Evolutionary conservation across 2,113 vertebrate species (phyloP).

Genomic region (Gorilla gorilla): DNA sequence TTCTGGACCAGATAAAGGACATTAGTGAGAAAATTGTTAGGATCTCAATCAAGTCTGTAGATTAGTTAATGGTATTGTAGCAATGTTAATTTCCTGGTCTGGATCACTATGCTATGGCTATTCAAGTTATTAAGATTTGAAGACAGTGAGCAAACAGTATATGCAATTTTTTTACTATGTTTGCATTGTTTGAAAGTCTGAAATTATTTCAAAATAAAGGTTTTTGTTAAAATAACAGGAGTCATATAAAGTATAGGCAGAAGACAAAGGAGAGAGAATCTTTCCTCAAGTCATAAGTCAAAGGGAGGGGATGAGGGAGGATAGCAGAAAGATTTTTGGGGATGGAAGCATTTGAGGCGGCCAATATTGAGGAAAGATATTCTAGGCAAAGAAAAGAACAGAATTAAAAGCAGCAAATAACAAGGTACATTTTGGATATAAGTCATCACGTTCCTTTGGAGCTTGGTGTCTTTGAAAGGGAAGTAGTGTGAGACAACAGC

Average conservation of each 20-base stretch:
- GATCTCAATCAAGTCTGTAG: neutral
- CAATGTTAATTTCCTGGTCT: neutral
- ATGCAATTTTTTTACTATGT: conserved; percentile 7
- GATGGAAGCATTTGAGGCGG: neutral
- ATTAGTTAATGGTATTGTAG: neutral
- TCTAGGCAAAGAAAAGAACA: neutral
- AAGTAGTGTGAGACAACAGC: neutral
- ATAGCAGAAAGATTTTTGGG: neutral
- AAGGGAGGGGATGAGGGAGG: neutral
- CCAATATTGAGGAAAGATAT: neutral
- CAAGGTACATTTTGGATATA: neutral
- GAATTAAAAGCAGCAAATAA: neutral
- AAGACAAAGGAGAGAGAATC: neutral
- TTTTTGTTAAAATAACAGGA: neutral
- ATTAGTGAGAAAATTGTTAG: neutral
- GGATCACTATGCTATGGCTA: neutral
- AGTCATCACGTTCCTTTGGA: neutral
- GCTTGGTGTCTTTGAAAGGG: neutral
- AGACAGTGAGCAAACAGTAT: neutral
- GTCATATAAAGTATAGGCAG: neutral
- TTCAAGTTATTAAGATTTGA: conserved; percentile 2
- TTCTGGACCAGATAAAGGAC: neutral
- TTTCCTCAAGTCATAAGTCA: neutral
- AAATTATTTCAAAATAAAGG: neutral
- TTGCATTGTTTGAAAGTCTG: neutral